These are phyloP conservation scores for Etheostoma spectabile DNA, from an alignment of 2,113 vertebrate genomes.

Conservation along the genomic window DNA sequence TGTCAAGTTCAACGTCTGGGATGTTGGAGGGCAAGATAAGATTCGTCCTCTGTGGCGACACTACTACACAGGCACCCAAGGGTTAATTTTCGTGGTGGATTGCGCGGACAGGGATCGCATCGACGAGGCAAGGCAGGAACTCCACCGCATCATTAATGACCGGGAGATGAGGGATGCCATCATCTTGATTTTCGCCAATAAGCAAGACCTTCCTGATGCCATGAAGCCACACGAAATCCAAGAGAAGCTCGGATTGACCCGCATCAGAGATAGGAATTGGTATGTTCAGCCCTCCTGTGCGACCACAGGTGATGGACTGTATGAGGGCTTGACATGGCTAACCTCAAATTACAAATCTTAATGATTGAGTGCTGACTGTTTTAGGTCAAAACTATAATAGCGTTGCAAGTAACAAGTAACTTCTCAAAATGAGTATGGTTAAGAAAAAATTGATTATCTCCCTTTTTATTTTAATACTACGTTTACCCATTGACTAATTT, in stretches of 20 bases:
- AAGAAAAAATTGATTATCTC: conserved; percentile 83
- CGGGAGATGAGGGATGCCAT: conserved; percentile 99
- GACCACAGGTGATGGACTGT: conserved; percentile 97
- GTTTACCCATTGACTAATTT: conserved; percentile 82
- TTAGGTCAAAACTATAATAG: conserved; percentile 85
- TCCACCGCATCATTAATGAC: conserved; percentile 99
- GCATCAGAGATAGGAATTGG: conserved; percentile 99
- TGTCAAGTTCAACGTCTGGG: conserved; percentile 99
- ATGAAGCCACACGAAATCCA: conserved; percentile 99
- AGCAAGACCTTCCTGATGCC: conserved; percentile 99
- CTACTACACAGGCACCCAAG: conserved; percentile 99
- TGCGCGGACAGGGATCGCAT: conserved; percentile 99
- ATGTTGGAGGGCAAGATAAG: conserved; percentile 99
- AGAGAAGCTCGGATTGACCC: conserved; percentile 99
- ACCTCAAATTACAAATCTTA: conserved; percentile 99
- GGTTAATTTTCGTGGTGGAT: conserved; percentile 99
- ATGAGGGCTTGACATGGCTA: conserved; percentile 99
- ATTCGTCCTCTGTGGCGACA: conserved; percentile 98
- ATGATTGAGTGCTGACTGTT: conserved; percentile 88
- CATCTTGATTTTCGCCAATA: conserved; percentile 99
- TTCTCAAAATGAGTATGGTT: conserved; percentile 82
- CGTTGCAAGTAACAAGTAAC: conserved; percentile 87
- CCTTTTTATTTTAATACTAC: conserved; percentile 84
- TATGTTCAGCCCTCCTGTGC: conserved; percentile 99
- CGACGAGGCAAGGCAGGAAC: conserved; percentile 97